A percentile compares a stretch with the other conserved stretches of the same genome.
Conservation (phyloP, 1,140 invertebrate species). For the Zaprionus africanus region DNA sequence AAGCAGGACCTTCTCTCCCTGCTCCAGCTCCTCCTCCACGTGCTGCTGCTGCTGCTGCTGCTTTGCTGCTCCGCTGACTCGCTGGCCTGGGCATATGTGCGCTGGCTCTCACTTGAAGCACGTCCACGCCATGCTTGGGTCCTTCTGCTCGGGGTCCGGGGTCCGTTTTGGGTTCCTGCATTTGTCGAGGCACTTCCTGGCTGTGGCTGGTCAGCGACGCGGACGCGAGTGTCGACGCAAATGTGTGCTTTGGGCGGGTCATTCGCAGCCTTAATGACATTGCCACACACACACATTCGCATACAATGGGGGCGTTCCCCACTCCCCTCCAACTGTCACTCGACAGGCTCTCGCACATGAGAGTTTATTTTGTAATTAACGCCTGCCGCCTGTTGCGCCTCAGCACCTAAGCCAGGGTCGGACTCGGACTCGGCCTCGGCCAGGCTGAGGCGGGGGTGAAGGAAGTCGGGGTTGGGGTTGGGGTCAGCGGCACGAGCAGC, state of each 20-base stretch:
- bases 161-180: constrained; percentile 47
- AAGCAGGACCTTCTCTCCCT: not conserved
- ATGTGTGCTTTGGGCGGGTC: constrained; percentile 80
- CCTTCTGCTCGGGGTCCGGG: not conserved
- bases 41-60: not conserved
- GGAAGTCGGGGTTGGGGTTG: not conserved
- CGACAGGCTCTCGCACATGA: constrained; percentile 40
- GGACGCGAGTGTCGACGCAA: constrained; percentile 60
- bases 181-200: constrained; percentile 81
- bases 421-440: not conserved
- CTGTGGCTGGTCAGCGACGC: constrained; percentile 65
- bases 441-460: constrained; percentile 23
- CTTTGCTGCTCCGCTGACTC: constrained; percentile 37
- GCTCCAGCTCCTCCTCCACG: constrained; percentile 16
- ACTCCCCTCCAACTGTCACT: constrained; percentile 8
- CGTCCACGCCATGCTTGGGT: constrained; percentile 9
- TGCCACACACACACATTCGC: constrained; percentile 36
- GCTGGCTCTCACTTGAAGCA: constrained; percentile 25
- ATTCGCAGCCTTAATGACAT: constrained; percentile 79
- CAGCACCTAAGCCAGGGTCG: constrained; percentile 54
- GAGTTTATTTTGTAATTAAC: constrained; percentile 84
- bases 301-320: constrained; percentile 30
- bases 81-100: constrained; percentile 38
- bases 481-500: constrained; percentile 16
- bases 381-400: constrained; percentile 77